Base-by-base conservation (phyloP, 2,888 invertebrate species). In the Cheilosia pagana region DNA sequence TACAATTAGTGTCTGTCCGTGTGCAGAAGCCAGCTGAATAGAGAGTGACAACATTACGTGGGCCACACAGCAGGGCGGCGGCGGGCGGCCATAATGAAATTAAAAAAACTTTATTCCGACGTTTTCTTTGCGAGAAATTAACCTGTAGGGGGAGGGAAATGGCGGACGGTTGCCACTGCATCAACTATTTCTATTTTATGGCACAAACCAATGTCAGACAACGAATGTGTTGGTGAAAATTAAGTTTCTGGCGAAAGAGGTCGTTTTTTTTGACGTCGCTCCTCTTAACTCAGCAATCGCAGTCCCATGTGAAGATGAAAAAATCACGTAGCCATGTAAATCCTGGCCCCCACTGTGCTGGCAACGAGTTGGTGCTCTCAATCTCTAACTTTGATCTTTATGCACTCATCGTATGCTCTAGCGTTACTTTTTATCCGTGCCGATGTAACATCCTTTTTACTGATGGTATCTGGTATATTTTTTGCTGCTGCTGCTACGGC, bases 331-430 rank as follows among this genome's bases (percentile, higher is more conserved):
- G 77, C 57, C 52, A 72, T 83, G 72, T 62, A 74, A 67, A 62
- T 79, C 79, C 67, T 59, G 45, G 45, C 53, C 67, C 45, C 41
- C 52, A 45, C 70, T 62, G 14, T 48, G 31, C 4, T 25, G 45
- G 57, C 53, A 68, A 48, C 41, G 59, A 52, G 62, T 62, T 78
- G 57, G 23, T 16, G 28, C 53, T 50, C 16, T 43, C 60, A 81
- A 81, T 85, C 81, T 76, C 16, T 52, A 59, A 79, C 74, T 71
- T 85, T 85, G 85, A 85, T 85, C 85, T 83, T 83, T 83, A 79
- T 78, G 70, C 63, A 74, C 74, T 85, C 81, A 62, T 82, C 70
- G 76, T 57, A 68, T 75, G 65, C 57, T 52, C 39, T 60, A 68
- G 23, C 45, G 59, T 70, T 71, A 67, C 63, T 60, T 77, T 67